A percentile compares a stretch with the other conserved stretches of the same genome.
Evolutionary conservation across 35 echinoderm and acorn worm genomes (phyloP).

Genomic region (Diadema setosum): DNA sequence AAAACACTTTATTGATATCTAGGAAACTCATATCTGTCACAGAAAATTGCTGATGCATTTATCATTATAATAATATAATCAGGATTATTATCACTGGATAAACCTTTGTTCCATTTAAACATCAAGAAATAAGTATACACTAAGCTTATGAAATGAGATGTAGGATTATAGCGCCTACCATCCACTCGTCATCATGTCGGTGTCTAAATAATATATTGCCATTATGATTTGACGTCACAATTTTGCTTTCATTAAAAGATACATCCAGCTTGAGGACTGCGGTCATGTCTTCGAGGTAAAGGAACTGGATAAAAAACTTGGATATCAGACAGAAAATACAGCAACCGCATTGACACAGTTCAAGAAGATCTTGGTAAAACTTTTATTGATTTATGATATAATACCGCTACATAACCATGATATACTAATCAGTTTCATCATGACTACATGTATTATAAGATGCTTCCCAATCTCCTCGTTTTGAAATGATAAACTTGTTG

Average conservation of each 20-base stretch:
- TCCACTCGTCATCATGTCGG: not conserved
- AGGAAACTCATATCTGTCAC: too few species aligned
- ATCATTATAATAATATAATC: not conserved
- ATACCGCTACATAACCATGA: too few species aligned
- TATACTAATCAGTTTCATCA: too few species aligned
- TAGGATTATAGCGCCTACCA: not conserved
- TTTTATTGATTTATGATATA: too few species aligned
- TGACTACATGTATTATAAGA: too few species aligned
- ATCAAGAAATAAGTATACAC: not conserved
- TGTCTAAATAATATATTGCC: not conserved
- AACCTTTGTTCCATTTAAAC: not conserved
- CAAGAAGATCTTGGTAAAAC: not conserved
- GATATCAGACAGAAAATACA: not conserved
- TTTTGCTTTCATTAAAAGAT: not conserved
- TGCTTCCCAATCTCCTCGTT: too few species aligned
- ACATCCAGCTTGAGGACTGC: conserved; percentile 74
- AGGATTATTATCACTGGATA: not conserved
- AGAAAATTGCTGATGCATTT: too few species aligned
- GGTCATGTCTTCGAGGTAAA: conserved; percentile 63
- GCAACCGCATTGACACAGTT: not conserved
- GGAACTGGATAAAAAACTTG: conserved; percentile 37
- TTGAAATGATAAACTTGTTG: too few species aligned
- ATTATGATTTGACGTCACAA: not conserved
- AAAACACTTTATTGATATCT: too few species aligned
- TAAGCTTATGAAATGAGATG: not conserved